A percentile compares a stretch with the other conserved stretches of the same genome.
Conservation (phyloP, 2,888 invertebrate genomes). For the Limenitis arthemis region DNA sequence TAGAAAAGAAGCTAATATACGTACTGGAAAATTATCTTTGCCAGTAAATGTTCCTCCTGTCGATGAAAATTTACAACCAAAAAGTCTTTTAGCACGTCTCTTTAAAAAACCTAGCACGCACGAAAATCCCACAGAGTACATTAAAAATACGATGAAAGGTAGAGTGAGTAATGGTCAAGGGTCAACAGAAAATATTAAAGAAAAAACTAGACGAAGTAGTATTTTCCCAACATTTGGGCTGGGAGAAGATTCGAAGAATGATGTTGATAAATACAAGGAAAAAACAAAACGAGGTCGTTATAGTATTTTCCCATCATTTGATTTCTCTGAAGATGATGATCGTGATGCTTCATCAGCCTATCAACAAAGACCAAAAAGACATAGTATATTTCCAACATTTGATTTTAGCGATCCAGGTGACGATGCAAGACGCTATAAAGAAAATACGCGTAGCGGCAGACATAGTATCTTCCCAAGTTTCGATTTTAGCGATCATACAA, state of each 20-base stretch:
- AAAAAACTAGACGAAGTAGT: conserved; percentile 46
- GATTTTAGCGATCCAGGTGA: conserved; percentile 58
- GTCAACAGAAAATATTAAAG: conserved; percentile 37
- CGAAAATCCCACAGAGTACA: conserved; percentile 49
- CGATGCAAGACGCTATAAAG: conserved; percentile 47
- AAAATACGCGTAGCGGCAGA: conserved; percentile 51
- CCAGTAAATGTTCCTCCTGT: conserved; percentile 38
- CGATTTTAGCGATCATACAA: conserved; percentile 47
- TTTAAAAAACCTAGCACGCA: conserved; percentile 46
- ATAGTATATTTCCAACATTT: conserved; percentile 58
- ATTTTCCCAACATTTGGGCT: conserved; percentile 50
- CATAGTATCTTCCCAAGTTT: conserved; percentile 61
- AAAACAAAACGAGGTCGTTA: conserved; percentile 52
- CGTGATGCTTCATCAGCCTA: conserved; percentile 38
- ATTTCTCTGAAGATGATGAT: conserved; percentile 61
- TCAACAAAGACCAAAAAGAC: conserved; percentile 49
- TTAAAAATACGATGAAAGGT: conserved; percentile 52
- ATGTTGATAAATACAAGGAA: conserved; percentile 42
- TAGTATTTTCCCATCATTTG: conserved; percentile 56
- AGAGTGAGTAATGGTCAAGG: conserved; percentile 42
- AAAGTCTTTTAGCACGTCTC: conserved; percentile 47
- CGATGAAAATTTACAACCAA: conserved; percentile 35
- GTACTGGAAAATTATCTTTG: conserved; percentile 58
- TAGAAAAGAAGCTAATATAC: conserved; percentile 62
- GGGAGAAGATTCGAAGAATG: conserved; percentile 40